These are phyloP conservation scores for Calcarius lapponicus DNA, from an alignment of 2,797 vertebrate species.

Conservation along the genomic window DNA sequence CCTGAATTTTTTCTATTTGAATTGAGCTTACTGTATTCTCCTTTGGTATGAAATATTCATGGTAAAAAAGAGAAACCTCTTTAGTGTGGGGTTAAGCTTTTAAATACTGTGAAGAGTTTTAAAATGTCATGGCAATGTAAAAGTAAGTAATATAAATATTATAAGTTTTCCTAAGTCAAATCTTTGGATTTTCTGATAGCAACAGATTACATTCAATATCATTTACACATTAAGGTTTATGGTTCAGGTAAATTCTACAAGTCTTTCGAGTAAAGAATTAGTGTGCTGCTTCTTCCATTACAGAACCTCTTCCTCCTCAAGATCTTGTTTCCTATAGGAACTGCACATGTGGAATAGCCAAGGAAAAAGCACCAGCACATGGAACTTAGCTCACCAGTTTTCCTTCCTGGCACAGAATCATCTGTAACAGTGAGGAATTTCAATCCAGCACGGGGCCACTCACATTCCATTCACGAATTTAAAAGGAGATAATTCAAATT, in stretches of 20 bases:
- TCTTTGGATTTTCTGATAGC: constrained; percentile 36
- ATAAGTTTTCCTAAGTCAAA: constrained; percentile 16
- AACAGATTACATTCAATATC: constrained; percentile 11
- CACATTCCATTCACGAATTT: not conserved
- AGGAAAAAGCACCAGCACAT: not conserved
- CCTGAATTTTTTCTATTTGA: constrained; percentile 39
- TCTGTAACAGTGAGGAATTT: not conserved
- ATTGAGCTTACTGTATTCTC: constrained; percentile 35
- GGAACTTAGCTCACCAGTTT: not conserved
- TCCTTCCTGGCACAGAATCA: not conserved
- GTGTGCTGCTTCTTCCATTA: not conserved
- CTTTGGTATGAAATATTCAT: constrained; percentile 57
- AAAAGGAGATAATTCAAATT: not conserved
- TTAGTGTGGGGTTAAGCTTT: constrained; percentile 33
- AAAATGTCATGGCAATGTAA: constrained; percentile 45
- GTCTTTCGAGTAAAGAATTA: not conserved
- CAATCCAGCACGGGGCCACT: not conserved
- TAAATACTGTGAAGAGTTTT: constrained; percentile 46
- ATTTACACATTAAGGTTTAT: constrained; percentile 18
- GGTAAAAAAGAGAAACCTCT: constrained; percentile 23
- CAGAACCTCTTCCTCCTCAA: not conserved
- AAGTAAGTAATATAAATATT: constrained; percentile 34
- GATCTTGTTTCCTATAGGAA: not conserved
- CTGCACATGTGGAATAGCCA: not conserved
- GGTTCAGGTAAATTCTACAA: constrained; percentile 33